Evolutionary conservation across 2,888 invertebrate species (phyloP), one percentile per base, ranked within the genome.

Genomic region (Rhingia rostrata): DNA sequence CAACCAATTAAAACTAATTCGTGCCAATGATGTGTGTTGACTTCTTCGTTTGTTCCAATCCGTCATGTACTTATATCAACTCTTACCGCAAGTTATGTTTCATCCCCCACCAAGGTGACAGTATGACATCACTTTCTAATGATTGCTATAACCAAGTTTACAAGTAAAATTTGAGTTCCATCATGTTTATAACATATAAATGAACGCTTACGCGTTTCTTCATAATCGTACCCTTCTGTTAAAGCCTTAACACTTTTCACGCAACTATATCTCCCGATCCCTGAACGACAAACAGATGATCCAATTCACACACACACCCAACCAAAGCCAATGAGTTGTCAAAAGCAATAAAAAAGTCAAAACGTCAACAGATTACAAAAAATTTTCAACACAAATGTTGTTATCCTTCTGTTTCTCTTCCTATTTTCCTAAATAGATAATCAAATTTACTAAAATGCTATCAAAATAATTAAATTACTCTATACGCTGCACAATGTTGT

Each of bases 401-500:
- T 69, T 60, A 61, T 63, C 22, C 43, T 63, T 39, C 54, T 33
- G n/a, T 54, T 77, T 54, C 53, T 54, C 53, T 32, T 45, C 32
- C 49, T 30, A 45, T 51, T 70, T 78, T 56, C 56, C 58, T 4
- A 30, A 58, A 53, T 45, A 45, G 6, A 63, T 14, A 61, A 2
- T 14, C 47, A 9, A 41, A 54, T 49, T 61, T 39, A 39, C 14
- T 30, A 56, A 49, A 54, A 69, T 63, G 63, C 49, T 49, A 41
- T 12, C 14, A 6, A 49, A 53, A 14, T 49, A 77, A 49, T 10
- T 45, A 54, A 60, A 45, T 56, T 33, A 22, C 22, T 22, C 22
- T 22, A 22, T 22, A 22, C 22, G 22, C n/a, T 14, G 3, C 9
- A 89, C 60, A 78, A 90, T 90, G 90, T 79, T 90, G 72, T 70